Percentiles rank a stretch among this genome's conserved stretches.
Evolutionary conservation across 2,888 invertebrate species (phyloP).

Genomic region (Chrysolina oricalcia): DNA sequence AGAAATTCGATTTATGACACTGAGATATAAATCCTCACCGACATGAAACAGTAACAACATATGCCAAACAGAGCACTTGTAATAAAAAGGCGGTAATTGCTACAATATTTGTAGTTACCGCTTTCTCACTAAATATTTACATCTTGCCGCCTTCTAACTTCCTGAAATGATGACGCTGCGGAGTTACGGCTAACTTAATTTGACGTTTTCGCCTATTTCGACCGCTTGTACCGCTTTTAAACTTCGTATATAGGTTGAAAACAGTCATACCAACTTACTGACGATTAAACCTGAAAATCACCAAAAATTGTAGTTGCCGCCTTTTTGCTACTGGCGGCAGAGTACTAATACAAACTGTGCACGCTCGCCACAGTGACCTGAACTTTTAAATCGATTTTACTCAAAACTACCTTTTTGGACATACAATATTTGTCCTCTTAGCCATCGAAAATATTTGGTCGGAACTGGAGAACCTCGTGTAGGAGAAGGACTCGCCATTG

Average conservation of each 20-base stretch:
- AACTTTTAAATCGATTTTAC: too few species aligned
- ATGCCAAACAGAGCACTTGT: not conserved
- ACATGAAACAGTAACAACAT: not conserved
- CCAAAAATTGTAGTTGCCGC: constrained; percentile 5
- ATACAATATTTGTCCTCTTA: too few species aligned
- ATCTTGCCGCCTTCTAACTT: constrained; percentile 1
- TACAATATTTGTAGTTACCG: constrained; percentile 2
- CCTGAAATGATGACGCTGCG: not conserved
- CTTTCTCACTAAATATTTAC: constrained; percentile 12
- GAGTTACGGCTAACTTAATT: not conserved
- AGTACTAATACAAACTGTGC: too few species aligned
- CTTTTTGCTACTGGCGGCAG: not conserved
- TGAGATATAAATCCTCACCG: too few species aligned
- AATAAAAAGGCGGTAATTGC: not conserved
- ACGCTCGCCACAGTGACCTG: too few species aligned
- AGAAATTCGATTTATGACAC: constrained; percentile 3
- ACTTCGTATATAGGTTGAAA: constrained; percentile 10
- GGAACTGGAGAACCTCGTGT: too few species aligned
- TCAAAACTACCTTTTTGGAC: too few species aligned
- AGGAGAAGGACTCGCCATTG: too few species aligned
- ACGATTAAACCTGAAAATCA: not conserved
- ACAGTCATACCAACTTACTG: not conserved
- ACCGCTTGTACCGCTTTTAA: not conserved
- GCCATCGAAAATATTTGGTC: too few species aligned
- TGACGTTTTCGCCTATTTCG: not conserved